phyloP scores from a whole-genome alignment of 2,113 vertebrate species.

The Leucosticte australis region DNA sequence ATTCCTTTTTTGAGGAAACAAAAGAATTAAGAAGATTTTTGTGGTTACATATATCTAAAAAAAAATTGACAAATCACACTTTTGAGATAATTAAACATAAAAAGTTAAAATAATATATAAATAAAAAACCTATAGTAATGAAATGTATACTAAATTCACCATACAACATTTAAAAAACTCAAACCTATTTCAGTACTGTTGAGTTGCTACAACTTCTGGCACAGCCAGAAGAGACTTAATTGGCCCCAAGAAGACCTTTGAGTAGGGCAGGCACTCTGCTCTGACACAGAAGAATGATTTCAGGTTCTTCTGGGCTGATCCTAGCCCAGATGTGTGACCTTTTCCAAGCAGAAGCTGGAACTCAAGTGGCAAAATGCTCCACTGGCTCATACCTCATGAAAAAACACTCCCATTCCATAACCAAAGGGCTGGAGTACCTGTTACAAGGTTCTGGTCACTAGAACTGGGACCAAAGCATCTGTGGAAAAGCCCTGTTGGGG shows the following conservation, averaged over 20 bases:
- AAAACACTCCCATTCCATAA: not conserved
- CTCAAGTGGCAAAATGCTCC: not conserved
- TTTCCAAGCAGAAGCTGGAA: not conserved
- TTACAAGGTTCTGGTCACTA: not conserved
- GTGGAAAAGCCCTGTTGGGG: not conserved
- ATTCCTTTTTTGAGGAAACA: not conserved
- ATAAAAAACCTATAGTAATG: not conserved
- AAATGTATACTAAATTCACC: not conserved
- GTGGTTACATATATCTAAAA: not conserved
- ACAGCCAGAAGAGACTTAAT: not conserved
- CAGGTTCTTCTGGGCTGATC: not conserved
- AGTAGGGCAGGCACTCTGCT: not conserved
- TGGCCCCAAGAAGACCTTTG: not conserved
- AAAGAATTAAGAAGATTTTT: not conserved
- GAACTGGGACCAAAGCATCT: not conserved
- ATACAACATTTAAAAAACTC: not conserved
- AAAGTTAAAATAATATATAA: not conserved
- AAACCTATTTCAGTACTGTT: not conserved
- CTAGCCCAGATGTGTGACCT: not conserved
- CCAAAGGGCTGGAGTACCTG: not conserved
- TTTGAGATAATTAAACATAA: not conserved
- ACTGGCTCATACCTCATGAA: not conserved
- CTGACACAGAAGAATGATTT: not conserved
- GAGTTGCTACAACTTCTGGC: not conserved
- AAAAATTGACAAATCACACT: not conserved